Percentiles rank a stretch among this genome's conserved stretches.
These are phyloP conservation scores for Pecten maximus DNA, from an alignment of 2,888 invertebrate species.

Conservation along the genomic window DNA sequence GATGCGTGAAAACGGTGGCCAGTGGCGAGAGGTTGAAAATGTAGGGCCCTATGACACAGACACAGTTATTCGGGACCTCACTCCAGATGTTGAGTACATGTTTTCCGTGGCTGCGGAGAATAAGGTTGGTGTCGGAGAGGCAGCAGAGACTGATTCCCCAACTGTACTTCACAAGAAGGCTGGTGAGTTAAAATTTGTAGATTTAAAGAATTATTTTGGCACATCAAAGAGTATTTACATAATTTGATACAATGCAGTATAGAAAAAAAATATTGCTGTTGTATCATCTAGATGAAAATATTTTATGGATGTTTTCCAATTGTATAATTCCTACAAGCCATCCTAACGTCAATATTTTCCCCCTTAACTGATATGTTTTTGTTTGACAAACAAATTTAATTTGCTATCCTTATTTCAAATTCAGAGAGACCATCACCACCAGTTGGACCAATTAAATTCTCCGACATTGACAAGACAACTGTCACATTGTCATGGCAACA, in stretches of 20 bases:
- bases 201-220: neutral
- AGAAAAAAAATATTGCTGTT: too few species aligned
- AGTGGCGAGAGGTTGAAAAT: slow-evolving; percentile 71
- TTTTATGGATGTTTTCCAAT: too few species aligned
- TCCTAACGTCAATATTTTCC: too few species aligned
- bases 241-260: too few species aligned
- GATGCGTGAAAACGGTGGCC: slow-evolving; percentile 57
- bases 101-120: slow-evolving; percentile 94
- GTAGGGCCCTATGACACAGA: slow-evolving; percentile 67
- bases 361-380: neutral
- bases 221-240: neutral
- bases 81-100: slow-evolving; percentile 85
- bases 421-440: slow-evolving; percentile 75
- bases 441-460: slow-evolving; percentile 70
- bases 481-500: slow-evolving; percentile 75
- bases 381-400: neutral
- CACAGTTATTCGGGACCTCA: slow-evolving; percentile 65
- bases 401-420: neutral
- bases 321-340: too few species aligned
- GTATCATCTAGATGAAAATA: too few species aligned
- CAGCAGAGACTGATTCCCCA: slow-evolving; percentile 63
- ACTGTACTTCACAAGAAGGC: slow-evolving; percentile 70
- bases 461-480: slow-evolving; percentile 67
- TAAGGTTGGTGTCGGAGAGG: slow-evolving; percentile 87
- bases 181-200: slow-evolving; percentile 60